A percentile compares a stretch with the other conserved stretches of the same genome.
Conservation (phyloP, 92 coral and sea anemone species). For the Bergia sp. region DNA sequence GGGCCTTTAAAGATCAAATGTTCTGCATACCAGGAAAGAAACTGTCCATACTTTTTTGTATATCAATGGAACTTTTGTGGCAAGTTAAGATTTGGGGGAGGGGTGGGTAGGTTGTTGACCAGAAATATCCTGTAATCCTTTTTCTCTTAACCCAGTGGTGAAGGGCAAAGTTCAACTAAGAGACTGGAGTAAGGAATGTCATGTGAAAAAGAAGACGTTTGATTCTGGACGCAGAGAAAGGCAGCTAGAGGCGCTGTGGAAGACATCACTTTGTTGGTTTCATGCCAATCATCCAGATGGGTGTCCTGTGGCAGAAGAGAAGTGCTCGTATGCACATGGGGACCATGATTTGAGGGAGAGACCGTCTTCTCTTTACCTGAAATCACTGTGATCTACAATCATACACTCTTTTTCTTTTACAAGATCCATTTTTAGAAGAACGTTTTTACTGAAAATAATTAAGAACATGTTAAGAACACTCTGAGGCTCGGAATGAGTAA, state of each 20-base stretch:
- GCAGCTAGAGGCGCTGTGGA: conserved; percentile 73
- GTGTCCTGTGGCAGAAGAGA: conserved; percentile 68
- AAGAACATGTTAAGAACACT: too few species aligned
- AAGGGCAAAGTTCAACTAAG: conserved; percentile 83
- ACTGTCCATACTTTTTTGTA: not conserved
- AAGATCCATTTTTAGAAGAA: too few species aligned
- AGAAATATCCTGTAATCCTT: too few species aligned
- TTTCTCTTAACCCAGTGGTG: conserved; percentile 52
- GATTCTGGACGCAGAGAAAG: conserved; percentile 60
- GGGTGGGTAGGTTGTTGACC: too few species aligned
- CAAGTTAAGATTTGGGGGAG: too few species aligned
- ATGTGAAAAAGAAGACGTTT: conserved; percentile 61
- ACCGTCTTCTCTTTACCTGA: conserved; percentile 66
- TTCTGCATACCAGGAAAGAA: too few species aligned
- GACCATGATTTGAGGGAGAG: conserved; percentile 65
- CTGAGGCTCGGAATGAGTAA: too few species aligned
- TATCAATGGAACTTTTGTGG: too few species aligned
- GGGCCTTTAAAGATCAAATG: too few species aligned
- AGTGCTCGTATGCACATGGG: conserved; percentile 86
- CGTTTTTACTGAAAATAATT: too few species aligned
- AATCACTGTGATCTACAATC: conserved; percentile 36
- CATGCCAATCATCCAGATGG: conserved; percentile 88
- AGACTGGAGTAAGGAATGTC: conserved; percentile 84
- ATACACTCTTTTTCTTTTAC: not conserved
- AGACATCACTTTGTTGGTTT: conserved; percentile 92